Percentiles rank a stretch among this genome's conserved stretches.
Evolutionary conservation across 2,113 vertebrate species (phyloP).

Genomic region (Serilophus lunatus): DNA sequence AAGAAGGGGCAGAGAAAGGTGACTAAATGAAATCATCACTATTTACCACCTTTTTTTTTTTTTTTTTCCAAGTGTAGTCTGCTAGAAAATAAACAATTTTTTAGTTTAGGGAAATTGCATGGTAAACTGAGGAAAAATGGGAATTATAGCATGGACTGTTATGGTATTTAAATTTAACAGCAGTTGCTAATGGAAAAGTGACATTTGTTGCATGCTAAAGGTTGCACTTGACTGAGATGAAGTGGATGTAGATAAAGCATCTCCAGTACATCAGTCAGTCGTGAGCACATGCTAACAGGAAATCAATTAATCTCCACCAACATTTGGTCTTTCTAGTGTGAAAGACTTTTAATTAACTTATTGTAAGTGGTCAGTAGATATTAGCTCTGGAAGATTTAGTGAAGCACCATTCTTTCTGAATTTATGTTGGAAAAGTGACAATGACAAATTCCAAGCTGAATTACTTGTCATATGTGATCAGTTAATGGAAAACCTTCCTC

Average conservation of each 20-base stretch:
- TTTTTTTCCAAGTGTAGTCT: not conserved
- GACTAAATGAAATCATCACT: not conserved
- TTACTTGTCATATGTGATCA: not conserved
- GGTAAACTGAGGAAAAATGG: not conserved
- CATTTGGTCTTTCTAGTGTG: slow-evolving; percentile 15
- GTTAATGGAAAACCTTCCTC: not conserved
- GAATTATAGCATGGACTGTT: not conserved
- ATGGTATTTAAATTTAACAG: not conserved
- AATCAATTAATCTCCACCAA: slow-evolving; percentile 46
- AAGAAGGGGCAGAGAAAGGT: not conserved
- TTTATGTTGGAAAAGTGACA: not conserved
- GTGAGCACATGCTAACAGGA: not conserved
- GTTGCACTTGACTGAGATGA: slow-evolving; percentile 33
- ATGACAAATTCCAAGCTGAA: not conserved
- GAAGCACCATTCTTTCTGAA: not conserved
- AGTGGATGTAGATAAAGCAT: not conserved
- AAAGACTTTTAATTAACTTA: slow-evolving; percentile 27
- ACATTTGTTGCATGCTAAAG: not conserved
- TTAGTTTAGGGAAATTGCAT: not conserved
- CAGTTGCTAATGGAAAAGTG: not conserved
- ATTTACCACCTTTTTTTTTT: not conserved
- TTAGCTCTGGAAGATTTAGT: not conserved
- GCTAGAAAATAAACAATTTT: not conserved
- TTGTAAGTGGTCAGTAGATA: not conserved
- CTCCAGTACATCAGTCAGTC: not conserved